Evolutionary conservation across 2,113 vertebrate species (phyloP).

Genomic region (Turnix velox): DNA sequence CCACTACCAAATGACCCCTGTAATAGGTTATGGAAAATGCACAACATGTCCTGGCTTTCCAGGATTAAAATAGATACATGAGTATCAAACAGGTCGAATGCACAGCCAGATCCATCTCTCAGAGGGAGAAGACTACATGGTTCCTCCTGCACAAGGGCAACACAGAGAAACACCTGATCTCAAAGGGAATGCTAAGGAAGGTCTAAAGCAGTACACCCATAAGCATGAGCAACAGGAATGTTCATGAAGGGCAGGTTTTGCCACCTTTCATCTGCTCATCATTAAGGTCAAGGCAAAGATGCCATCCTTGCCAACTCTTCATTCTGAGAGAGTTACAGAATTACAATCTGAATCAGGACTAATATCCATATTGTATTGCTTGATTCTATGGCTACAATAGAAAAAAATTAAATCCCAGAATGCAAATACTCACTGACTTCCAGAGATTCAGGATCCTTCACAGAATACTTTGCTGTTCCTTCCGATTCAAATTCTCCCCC

Average conservation of each 20-base stretch:
- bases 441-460: background rate
- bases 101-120: background rate
- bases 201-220: background rate
- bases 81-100: background rate
- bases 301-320: background rate
- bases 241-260: background rate
- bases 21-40: background rate
- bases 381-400: background rate
- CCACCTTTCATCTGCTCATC: background rate
- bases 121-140: background rate
- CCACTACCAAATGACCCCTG: background rate
- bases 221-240: background rate
- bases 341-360: background rate
- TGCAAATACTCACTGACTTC: background rate
- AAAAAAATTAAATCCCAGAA: background rate
- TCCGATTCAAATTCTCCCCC: background rate
- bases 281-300: background rate
- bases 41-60: background rate
- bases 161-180: background rate
- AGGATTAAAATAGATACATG: background rate
- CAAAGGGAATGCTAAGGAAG: background rate
- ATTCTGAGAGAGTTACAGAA: background rate
- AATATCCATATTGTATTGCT: background rate
- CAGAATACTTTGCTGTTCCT: background rate
- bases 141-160: background rate